These are phyloP conservation scores for Geotrypetes seraphini DNA, from an alignment of 2,797 vertebrate genomes.

Conservation along the genomic window DNA sequence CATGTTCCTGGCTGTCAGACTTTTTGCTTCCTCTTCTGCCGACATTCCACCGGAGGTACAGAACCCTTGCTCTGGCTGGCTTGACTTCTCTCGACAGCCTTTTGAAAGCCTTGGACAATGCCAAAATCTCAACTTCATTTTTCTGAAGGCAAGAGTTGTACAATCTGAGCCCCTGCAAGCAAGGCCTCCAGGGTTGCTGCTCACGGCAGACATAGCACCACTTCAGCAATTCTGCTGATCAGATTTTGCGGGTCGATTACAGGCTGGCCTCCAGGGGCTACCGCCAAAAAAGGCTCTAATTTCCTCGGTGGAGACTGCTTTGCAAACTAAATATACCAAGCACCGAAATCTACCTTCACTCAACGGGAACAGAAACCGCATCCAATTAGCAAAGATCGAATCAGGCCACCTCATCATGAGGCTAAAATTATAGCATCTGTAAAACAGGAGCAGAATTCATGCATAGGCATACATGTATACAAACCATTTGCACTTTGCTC, in stretches of 20 bases:
- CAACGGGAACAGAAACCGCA: too few species aligned
- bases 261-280: not conserved
- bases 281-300: too few species aligned
- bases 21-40: constrained; percentile 48
- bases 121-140: constrained; percentile 33
- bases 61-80: constrained; percentile 42
- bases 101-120: constrained; percentile 24
- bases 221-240: not conserved
- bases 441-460: too few species aligned
- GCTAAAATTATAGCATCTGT: too few species aligned
- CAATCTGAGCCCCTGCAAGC: not conserved
- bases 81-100: constrained; percentile 41
- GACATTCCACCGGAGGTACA: constrained; percentile 44
- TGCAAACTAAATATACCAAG: too few species aligned
- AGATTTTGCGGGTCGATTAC: not conserved
- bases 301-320: not conserved
- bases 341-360: too few species aligned
- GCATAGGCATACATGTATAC: too few species aligned
- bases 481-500: too few species aligned
- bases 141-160: constrained; percentile 12
- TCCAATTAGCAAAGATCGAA: too few species aligned
- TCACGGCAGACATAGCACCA: not conserved
- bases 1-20: constrained; percentile 57
- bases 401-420: too few species aligned
- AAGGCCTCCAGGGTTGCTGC: constrained; percentile 4